Conservation (phyloP, 2,888 invertebrate species). For the Crocallis elinguaria region DNA sequence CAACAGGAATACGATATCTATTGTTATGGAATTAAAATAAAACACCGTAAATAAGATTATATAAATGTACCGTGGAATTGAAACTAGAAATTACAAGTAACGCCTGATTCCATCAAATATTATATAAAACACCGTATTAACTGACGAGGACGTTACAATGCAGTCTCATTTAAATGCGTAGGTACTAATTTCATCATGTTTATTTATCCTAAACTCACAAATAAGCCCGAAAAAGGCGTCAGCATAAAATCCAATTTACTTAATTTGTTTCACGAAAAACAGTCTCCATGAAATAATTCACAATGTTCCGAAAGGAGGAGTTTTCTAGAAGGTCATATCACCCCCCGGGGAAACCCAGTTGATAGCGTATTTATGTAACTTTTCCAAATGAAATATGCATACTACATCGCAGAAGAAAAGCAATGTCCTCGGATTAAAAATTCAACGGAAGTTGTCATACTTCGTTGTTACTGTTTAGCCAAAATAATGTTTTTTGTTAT, state of each 20-base stretch:
- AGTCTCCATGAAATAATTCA: slow-evolving; percentile 9
- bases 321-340: slow-evolving; percentile 17
- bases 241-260: neutral
- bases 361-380: slow-evolving; percentile 11
- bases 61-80: too few relatives aligned
- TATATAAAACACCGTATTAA: too few relatives aligned
- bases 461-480: slow-evolving; percentile 6
- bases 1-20: neutral
- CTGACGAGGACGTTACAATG: too few relatives aligned
- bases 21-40: slow-evolving; percentile 2
- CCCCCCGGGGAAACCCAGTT: slow-evolving; percentile 10
- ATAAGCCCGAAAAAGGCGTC: neutral
- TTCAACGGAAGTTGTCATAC: slow-evolving; percentile 13
- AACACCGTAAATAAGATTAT: neutral
- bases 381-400: slow-evolving; percentile 25
- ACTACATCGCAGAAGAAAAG: slow-evolving; percentile 5
- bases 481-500: neutral
- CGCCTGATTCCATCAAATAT: too few relatives aligned
- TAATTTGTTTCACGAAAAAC: neutral
- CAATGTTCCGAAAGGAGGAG: slow-evolving; percentile 8
- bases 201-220: neutral
- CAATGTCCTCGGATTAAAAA: slow-evolving; percentile 20
- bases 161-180: too few relatives aligned
- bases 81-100: too few relatives aligned
- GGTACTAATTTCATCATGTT: neutral